A percentile compares a stretch with the other conserved stretches of the same genome.
These are phyloP conservation scores for Teleiodes luculella DNA, from an alignment of 2,888 invertebrate species.

Conservation along the genomic window DNA sequence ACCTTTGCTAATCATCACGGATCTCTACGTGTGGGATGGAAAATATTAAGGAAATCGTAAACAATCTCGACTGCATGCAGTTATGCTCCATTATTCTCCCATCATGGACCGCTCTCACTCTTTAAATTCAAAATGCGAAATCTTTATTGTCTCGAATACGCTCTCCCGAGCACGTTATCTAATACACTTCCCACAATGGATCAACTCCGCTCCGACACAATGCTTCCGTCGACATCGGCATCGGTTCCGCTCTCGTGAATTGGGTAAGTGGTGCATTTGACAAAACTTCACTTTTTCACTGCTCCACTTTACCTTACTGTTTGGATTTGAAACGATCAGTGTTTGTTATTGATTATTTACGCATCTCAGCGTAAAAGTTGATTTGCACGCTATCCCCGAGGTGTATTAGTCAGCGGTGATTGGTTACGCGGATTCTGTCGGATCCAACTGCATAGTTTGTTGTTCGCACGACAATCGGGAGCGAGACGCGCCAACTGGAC, in stretches of 20 bases:
- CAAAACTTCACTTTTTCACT: slow-evolving; percentile 74
- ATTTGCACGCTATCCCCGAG: slow-evolving; percentile 55
- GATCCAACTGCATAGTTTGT: slow-evolving; percentile 53
- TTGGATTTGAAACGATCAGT: slow-evolving; percentile 50
- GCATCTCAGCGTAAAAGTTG: slow-evolving; percentile 53
- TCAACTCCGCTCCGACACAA: slow-evolving; percentile 53
- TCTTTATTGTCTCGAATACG: slow-evolving; percentile 59
- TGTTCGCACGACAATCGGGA: slow-evolving; percentile 73
- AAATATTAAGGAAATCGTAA: slow-evolving; percentile 25
- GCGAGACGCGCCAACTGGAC: slow-evolving; percentile 67
- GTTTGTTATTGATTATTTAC: slow-evolving; percentile 61
- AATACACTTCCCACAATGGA: slow-evolving; percentile 63
- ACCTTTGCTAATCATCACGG: slow-evolving; percentile 50
- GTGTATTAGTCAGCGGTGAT: slow-evolving; percentile 52
- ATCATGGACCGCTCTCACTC: slow-evolving; percentile 53
- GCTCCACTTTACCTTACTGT: slow-evolving; percentile 50
- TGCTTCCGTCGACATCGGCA: slow-evolving; percentile 55
- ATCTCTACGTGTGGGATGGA: slow-evolving; percentile 51
- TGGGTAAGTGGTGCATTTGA: slow-evolving; percentile 73
- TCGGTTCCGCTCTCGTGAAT: slow-evolving; percentile 75
- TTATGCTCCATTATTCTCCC: slow-evolving; percentile 26
- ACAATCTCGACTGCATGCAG: slow-evolving; percentile 18
- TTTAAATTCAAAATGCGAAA: slow-evolving; percentile 51
- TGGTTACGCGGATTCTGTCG: slow-evolving; percentile 50
- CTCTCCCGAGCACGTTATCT: slow-evolving; percentile 67